Evolutionary conservation across 2,888 invertebrate species (phyloP).

Genomic region (Drosophila mettleri): DNA sequence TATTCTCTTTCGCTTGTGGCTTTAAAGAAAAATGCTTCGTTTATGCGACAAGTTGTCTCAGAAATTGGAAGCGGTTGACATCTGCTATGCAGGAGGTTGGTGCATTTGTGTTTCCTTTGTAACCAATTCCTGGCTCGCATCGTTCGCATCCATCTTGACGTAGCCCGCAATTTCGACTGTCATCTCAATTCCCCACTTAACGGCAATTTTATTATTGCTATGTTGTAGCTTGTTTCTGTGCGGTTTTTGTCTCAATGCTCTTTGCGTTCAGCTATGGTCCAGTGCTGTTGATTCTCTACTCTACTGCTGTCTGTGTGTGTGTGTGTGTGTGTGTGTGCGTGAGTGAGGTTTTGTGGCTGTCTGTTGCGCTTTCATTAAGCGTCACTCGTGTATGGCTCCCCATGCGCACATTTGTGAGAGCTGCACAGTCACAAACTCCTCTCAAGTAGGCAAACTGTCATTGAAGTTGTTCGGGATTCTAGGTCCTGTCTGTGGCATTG

Average conservation of each 20-base stretch:
- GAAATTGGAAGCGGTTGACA: constrained; percentile 7
- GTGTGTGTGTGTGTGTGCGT: constrained; percentile 1
- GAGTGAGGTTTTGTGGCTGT: constrained; percentile 23
- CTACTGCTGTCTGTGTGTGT: constrained; percentile 1
- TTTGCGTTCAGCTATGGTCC: constrained; percentile 43
- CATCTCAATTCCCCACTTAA: constrained; percentile 70
- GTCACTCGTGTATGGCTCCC: constrained; percentile 76
- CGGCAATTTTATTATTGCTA: constrained; percentile 74
- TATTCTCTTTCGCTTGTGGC: no score
- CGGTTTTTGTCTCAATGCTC: constrained; percentile 24
- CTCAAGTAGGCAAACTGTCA: constrained; percentile 63
- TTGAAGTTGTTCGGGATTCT: constrained; percentile 41
- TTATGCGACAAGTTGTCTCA: constrained; percentile 15
- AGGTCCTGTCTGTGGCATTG: constrained; percentile 61
- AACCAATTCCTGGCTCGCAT: neutral
- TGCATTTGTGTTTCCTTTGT: constrained; percentile 4
- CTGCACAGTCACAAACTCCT: constrained; percentile 29
- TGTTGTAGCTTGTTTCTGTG: constrained; percentile 50
- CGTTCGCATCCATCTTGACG: neutral
- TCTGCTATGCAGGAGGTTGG: constrained; percentile 8
- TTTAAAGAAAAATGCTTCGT: neutral
- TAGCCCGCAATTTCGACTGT: constrained; percentile 27
- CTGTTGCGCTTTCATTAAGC: constrained; percentile 80
- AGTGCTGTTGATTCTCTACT: constrained; percentile 44
- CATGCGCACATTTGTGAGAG: constrained; percentile 59